Evolutionary conservation across 2,888 invertebrate genomes (phyloP), one percentile per base, ranked within the genome.

Genomic region (Diarsia rubi): DNA sequence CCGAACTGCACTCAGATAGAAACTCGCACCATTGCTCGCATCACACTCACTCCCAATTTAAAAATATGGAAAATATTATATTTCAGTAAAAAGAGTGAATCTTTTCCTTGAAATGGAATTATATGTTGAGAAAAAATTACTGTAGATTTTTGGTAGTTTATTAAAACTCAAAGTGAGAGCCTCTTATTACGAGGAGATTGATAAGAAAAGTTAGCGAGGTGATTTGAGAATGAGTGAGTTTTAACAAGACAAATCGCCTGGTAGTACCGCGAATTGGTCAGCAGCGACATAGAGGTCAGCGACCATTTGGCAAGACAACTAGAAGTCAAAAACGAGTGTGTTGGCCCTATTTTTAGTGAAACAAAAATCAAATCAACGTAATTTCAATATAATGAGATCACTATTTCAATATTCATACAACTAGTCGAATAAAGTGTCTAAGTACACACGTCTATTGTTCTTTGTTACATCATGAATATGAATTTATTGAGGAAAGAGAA

Each of bases 321-420:
- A 84, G 89, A 90, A 91, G 92, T 93, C 91, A 92, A 91, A 89
- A 94, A 90, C 89, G 88, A 90, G 92, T 93, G 93, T 92, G 94
- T 93, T 94, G 93, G 94, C 93, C 92, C 83, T 86, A 86, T 83
- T 88, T 90, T 88, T 88, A 87, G 81, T 89, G 73, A 86, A 87
- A 88, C 85, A 87, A 88, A 86, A 84, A 81, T 84, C 76, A 83
- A 84, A 79, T 76, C 76, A 70, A 72, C 72, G 65, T 79, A 72
- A 85, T 86, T 86, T 73, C 74, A 83, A 72, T 86, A 82, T 84
- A 90, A 91, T 90, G 87, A 89, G 78, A 85, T 86, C 77, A 66
- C 73, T 27, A 70, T 79, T 81, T 80, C 78, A 81, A 85, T 79
- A 86, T 79, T 86, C 67, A 79, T 82, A 68, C 31, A 71, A 81